Base-by-base conservation (phyloP, 2,113 vertebrate genomes). In the Orthochromis malagaraziensis region DNA sequence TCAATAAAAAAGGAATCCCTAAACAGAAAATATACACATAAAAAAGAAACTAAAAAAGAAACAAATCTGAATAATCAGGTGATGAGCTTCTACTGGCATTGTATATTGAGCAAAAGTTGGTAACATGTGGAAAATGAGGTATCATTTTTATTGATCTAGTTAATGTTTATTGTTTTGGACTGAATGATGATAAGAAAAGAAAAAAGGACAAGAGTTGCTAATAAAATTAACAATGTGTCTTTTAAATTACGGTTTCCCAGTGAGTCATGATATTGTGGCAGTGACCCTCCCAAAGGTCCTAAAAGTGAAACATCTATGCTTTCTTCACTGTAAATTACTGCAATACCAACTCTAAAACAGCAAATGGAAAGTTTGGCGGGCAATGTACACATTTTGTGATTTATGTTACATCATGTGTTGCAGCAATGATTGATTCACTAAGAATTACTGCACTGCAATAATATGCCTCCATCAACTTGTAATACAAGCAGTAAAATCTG, bases 51-150 rank as follows among this genome's bases (percentile, higher is more conserved):
- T 9, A 49, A 49, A 49, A 70, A 24, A 13, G 12, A 42, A 42
- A 73, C 2, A 14, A 65, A 65, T 65, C 60, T 38, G 33, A 65
- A 38, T 65, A 2, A 38, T 38, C 60, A 9, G 40, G 2, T 29
- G 68, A 26, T 45, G 40, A 73, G 13, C 21, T 24, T 73, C 68
- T 45, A 29, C 13, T 16, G 0, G 0, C 1, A 26, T 73, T 14
- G 5, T 16, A 70, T 29, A 73, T 6, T 26, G 29, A 47, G 21
- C 40, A 47, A 75, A 75, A 7, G 40, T 19, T 29, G 40, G 24
- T 75, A 17, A 29, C 42, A 45, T 73, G 21, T 10, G 24, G 40
- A 2, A 17, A 75, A 75, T 11, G 9, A 73, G 40, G 13, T 45
- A 3, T 73, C 14, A 1, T 73, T 73, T 45, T 75, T 0, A 47